Evolutionary conservation across 2,113 vertebrate species (phyloP), one percentile per base, ranked within the genome.

Genomic region (Erythrolamprus reginae): DNA sequence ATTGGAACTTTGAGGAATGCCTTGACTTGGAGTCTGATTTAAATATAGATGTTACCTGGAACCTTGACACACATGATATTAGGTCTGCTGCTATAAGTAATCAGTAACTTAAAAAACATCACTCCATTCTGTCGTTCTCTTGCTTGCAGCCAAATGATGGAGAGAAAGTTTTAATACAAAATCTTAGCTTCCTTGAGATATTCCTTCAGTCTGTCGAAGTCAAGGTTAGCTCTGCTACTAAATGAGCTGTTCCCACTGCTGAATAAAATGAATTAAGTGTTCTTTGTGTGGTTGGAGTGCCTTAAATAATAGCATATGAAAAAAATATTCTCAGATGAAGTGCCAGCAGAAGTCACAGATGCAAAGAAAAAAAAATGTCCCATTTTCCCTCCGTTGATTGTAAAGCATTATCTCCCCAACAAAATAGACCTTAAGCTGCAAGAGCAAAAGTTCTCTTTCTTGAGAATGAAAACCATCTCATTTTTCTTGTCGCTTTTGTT

Each of bases 241-340:
- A 90, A 89, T 82, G 87, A 88, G 28, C 86, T 1, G 82, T 90
- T 93, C 4, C 4, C 82, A 56, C 42, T 48, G 5, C 86, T 89
- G 55, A 84, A 61, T 17, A 58, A 91, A 93, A 90, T 42, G 0
- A 92, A 42, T n/a, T 1, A 86, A 0, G 0, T 88, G 90, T 93
- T 83, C 38, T 87, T 93, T 91, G 2, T 12, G 9, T 56, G 0
- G 84, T 61, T 93, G 55, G 0, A 86, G 89, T 52, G 0, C 38
- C 17, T 92, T 82, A 77, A 90, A 88, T 15, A 89, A 92, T 77
- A 13, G 89, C 77, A 0, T 45, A 23, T 4, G 28, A 17, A 6
- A 93, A 93, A 6, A 91, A 93, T n/a, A n/a, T 47, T 0, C 38
- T 88, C 10, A 61, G 10, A 19, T 89, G 85, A 89, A 92, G 10